Evolutionary conservation across 2,113 vertebrate species (phyloP).

Genomic region (Eulacestoma nigropectus): DNA sequence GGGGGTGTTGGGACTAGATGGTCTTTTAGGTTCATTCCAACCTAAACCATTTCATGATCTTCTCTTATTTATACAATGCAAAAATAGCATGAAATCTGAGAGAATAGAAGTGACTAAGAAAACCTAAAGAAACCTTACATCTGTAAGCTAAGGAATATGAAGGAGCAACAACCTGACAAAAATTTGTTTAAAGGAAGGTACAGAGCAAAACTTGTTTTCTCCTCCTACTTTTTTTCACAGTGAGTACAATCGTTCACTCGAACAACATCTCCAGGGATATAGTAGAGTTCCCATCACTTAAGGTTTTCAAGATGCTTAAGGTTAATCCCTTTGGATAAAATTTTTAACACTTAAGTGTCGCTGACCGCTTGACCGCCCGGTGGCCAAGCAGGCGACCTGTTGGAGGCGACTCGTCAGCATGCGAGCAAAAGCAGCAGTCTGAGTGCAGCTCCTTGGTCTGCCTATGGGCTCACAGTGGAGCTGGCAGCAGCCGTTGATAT

Average conservation of each 20-base stretch:
- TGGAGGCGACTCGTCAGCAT: no score
- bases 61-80: not conserved
- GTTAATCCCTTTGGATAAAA: not conserved
- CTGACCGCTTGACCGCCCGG: no score
- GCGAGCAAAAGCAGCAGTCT: no score
- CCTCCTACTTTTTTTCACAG: not conserved
- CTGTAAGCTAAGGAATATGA: not conserved
- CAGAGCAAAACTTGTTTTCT: not conserved
- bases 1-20: not conserved
- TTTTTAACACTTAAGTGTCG: not conserved
- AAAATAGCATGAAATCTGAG: not conserved
- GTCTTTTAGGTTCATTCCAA: not conserved
- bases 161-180: not conserved
- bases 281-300: not conserved
- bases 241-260: not conserved
- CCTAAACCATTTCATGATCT: not conserved
- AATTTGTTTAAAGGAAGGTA: not conserved
- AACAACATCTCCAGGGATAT: not conserved
- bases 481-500: no score
- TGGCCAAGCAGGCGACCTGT: no score
- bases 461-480: no score
- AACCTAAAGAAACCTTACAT: not conserved
- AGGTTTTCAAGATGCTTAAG: not conserved
- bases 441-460: no score
- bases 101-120: not conserved